These are phyloP conservation scores for Latrodectus hesperus DNA, from an alignment of 2,888 invertebrate genomes.

Conservation along the genomic window DNA sequence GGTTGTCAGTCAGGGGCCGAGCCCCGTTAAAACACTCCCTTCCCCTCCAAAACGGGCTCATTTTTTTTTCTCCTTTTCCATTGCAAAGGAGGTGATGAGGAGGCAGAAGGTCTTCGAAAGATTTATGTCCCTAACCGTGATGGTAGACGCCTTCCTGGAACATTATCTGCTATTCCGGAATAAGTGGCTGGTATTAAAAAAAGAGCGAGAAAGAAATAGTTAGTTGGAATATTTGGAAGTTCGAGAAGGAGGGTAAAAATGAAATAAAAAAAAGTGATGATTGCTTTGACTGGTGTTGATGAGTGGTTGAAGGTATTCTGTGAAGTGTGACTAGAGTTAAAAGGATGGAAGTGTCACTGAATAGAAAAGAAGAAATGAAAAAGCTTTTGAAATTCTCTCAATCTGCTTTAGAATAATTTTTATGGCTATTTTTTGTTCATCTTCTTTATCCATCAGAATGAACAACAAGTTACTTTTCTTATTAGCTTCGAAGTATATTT, in stretches of 20 bases:
- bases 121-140: constrained; percentile 65
- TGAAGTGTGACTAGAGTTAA: no score
- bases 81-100: constrained; percentile 19
- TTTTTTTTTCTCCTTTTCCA: constrained; percentile 12
- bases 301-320: neutral
- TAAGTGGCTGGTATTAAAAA: neutral
- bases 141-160: constrained; percentile 57
- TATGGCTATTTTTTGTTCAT: no score
- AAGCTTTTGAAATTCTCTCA: no score
- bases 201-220: neutral
- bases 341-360: no score
- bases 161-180: constrained; percentile 62
- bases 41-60: neutral
- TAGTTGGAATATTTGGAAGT: constrained; percentile 2
- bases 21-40: constrained; percentile 22
- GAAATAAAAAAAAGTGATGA: neutral
- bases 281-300: neutral
- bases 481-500: no score
- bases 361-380: no score
- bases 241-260: neutral
- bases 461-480: no score
- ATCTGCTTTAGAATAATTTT: no score
- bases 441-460: no score
- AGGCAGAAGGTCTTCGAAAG: constrained; percentile 21
- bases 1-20: constrained; percentile 55